Base-by-base conservation (phyloP, 2,888 invertebrate genomes). In the Ochropleura plecta region DNA sequence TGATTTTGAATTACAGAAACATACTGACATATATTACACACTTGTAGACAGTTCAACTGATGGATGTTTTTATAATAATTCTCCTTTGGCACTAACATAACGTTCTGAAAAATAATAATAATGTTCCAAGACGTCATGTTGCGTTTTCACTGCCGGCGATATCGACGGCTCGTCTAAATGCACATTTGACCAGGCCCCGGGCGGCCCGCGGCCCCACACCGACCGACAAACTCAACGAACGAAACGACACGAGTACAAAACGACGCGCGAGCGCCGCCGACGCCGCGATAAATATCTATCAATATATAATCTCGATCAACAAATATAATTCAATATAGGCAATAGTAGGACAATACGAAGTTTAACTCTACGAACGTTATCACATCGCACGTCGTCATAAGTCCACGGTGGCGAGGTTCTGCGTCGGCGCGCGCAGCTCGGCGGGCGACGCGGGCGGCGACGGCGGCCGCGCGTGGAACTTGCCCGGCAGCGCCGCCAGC, bases 351-450 rank as follows among this genome's bases (percentile, higher is more conserved):
- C 92, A 92, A 92, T 93, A 93, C 93, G 92, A 93, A 92, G 90
- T 91, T 91, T 91, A 91, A 92, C 92, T 90, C 91, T 93, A 94
- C 91, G 90, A 92, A 94, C 94, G 92, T 93, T 95, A 94, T 94
- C 94, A 95, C 95, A 94, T 90, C 80, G 82, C 77, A 80, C 90
- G 62, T 62, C 6, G 62, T 95, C 97, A 98, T 92, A 98, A 97
- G 96, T 98, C 98, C 86, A 98, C 97, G 66, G 98, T 98, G 93
- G 97, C 98, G 91, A 98, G 96, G 94, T 97, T 97, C 95, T 98
- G 98, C 88, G 97, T 97, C 83, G 98, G 98, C 76, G 98, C 98
- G 84, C 97, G 97, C 73, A 91, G 81, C 83, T 87, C 86, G 53
- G 90, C 82, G 60, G 89, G 76, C 70, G 90, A 93, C 86, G 88